Base-by-base conservation (phyloP, 2,797 vertebrate species). In the Sebastes jordani region DNA sequence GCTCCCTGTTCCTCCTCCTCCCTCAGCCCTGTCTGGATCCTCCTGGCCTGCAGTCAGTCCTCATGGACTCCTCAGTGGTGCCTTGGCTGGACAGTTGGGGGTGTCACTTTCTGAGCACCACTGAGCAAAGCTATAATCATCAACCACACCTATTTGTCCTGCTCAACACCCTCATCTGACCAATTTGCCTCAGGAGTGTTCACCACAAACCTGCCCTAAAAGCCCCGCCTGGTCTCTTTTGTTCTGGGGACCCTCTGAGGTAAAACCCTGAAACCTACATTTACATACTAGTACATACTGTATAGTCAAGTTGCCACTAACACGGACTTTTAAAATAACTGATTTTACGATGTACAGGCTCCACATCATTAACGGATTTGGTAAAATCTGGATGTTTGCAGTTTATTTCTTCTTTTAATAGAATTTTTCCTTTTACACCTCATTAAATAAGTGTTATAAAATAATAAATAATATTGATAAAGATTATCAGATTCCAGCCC, bases 101-200 rank as follows among this genome's bases (percentile, higher is more conserved):
- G 13, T 60, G 38, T 70, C 13, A 20, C 6, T 49, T 56, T 63
- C 42, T 59, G 23, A 75, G 34, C 34, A 36, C 34, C 34, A 36
- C 10, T 36, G 34, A 36, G 34, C 4, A 36, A 36, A 62, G 32
- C 18, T 49, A 16, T 55, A 74, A 75, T 64, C 36, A 76, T 71
- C 67, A 80, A 55, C 71, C 67, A 67, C 73, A 71, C 72, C 79
- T 68, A 46, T 63, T 67, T 16, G 18, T 72, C 42, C 29, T 4
- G 8, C 20, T 52, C 8, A 1, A 52, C 49, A 52, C 49, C 38
- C 62, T 54, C 29, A 36, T 8, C 29, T 2, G 2, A 6, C 30
- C 16, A 52, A 30, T 49, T 30, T 2, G 30, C 30, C 25, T 30
- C 38, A 23, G n/a, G 11, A 25, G n/a, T 56, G 34, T 65, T 38